phyloP scores from a whole-genome alignment of 2,888 invertebrate species.

The Carabus problematicus region DNA sequence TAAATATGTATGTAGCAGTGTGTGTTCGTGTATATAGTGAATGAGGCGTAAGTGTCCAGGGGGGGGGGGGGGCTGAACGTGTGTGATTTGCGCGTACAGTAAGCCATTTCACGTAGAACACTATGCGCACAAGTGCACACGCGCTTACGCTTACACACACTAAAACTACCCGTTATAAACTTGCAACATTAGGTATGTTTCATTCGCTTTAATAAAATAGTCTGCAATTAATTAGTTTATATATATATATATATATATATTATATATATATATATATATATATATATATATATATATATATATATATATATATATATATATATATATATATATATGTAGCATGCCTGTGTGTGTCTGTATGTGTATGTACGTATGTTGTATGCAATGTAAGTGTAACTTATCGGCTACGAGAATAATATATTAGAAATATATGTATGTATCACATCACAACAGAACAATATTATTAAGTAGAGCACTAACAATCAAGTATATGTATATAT shows the following conservation, averaged over 20 bases:
- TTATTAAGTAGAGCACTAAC: conserved; percentile 59
- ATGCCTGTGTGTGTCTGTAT: conserved; percentile 10
- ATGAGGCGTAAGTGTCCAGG: too few species aligned
- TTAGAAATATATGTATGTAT: conserved; percentile 58
- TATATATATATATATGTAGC: too few species aligned
- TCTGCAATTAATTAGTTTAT: too few species aligned
- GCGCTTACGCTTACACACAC: not conserved
- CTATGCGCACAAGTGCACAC: not conserved
- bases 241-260: too few species aligned
- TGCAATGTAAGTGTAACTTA: conserved; percentile 50
- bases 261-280: too few species aligned
- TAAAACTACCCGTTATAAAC: too few species aligned
- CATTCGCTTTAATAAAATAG: too few species aligned
- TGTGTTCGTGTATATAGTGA: conserved; percentile 6
- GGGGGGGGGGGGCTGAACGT: too few species aligned
- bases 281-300: too few species aligned
- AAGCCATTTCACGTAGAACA: conserved; percentile 32
- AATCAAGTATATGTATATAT: conserved; percentile 49
- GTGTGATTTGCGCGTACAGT: conserved; percentile 27
- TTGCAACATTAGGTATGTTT: too few species aligned
- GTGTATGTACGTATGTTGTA: conserved; percentile 6
- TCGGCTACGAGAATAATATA: conserved; percentile 57
- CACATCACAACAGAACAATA: conserved; percentile 62
- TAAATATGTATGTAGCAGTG: not conserved
- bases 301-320: not conserved